Base-by-base conservation (phyloP, 2,888 invertebrate species). In the Dynastes maya region DNA sequence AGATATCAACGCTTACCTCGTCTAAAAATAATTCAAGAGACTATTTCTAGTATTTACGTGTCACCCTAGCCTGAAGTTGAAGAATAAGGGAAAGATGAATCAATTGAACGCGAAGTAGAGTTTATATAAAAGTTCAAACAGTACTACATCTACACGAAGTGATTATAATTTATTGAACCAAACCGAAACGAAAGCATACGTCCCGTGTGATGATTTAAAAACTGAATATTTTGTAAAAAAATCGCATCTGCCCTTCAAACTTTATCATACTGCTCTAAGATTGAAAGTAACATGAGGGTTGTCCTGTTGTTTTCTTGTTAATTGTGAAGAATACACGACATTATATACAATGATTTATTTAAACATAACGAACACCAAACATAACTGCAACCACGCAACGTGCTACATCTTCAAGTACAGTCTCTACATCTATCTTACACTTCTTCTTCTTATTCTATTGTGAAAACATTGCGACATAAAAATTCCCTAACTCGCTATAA, bases 111-210 rank as follows among this genome's bases (percentile, higher is more conserved):
- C 0, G 94, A 96, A 76, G 94, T 98, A 58, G 95, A 97, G n/a
- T 95, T 96, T 76, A 92, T 95, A 3, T 95, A 98, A 86, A 95
- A 87, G 92, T 98, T 80, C 97, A 0, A 96, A 95, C 85, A 91
- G 93, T 53, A 95, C 99, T 80, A 92, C 99, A 58, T 98, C 98
- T 0, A 94, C 97, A 0, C 92, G 98, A 77, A 94, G 97, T 0
- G 98, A 98, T 85, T 98, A 98, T 88, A 97, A 96, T 89, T 90
- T 99, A 78, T 94, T 94, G 0, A 96, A 97, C 86, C 98, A 97
- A 88, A 94, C 93, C 55, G 97, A 97, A 90, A 95, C 94, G 0
- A 92, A 93, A 85, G 95, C 93, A 0, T 97, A 93, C 85, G 89
- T 97, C 58, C 91, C 93, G 71, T 94, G 95, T 83, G 90, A 91